A percentile compares a stretch with the other conserved stretches of the same genome.
Evolutionary conservation across 2,797 vertebrate species (phyloP).

Genomic region (Sphenodon punctatus): DNA sequence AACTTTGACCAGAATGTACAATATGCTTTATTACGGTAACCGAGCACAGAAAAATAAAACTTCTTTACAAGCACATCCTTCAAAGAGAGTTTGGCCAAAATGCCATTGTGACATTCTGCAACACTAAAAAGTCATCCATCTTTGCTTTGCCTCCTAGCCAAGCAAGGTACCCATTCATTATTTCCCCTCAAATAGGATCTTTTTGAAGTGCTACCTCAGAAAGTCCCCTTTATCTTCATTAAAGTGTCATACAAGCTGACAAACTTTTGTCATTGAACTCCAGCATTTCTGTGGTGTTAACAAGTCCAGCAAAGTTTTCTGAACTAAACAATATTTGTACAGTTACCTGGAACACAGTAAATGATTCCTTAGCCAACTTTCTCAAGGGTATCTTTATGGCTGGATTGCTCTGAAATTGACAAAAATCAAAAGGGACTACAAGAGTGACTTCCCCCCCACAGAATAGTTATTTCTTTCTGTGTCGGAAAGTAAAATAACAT

Average conservation of each 20-base stretch:
- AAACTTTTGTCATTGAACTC: constrained; percentile 60
- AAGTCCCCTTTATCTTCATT: constrained; percentile 68
- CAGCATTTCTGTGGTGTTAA: constrained; percentile 11
- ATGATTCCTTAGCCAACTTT: constrained; percentile 14
- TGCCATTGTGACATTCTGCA: constrained; percentile 10
- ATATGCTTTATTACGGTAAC: neutral
- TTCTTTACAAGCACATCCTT: constrained; percentile 27
- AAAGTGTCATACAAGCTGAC: constrained; percentile 58
- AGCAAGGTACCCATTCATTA: constrained; percentile 55
- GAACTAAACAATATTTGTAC: constrained; percentile 38
- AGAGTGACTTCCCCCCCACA: neutral
- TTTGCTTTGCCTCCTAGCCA: constrained; percentile 44
- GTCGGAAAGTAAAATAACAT: neutral
- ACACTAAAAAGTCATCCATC: constrained; percentile 47
- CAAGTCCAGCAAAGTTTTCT: constrained; percentile 31
- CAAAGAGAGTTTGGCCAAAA: constrained; percentile 54
- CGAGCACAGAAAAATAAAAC: neutral
- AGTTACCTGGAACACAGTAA: neutral
- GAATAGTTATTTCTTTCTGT: neutral
- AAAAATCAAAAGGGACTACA: constrained; percentile 11
- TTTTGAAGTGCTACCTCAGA: constrained; percentile 48
- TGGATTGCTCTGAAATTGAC: neutral
- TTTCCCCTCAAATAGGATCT: constrained; percentile 37
- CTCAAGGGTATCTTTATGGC: constrained; percentile 5
- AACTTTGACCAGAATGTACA: neutral